Base-by-base conservation (phyloP, 30 jellyfish, hydroid and myxozoan genomes). In the Mastigias papua region DNA sequence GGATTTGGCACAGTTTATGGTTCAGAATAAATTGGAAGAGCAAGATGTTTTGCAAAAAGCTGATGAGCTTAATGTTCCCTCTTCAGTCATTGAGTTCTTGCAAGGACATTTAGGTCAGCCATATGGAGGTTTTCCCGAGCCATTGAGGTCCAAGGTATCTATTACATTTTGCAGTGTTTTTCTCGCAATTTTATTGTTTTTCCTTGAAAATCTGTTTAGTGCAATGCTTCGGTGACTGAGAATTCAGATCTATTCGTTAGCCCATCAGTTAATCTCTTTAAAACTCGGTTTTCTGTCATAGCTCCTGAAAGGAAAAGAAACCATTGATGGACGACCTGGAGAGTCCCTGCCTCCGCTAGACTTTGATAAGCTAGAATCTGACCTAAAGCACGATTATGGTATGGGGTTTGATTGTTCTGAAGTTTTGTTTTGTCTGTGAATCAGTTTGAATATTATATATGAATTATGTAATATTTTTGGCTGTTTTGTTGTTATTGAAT, bases 1-100 rank as follows among this genome's bases (percentile, higher is more conserved):
- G 1, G 99, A 96, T 71, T 65, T 96, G 77, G 99, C 99, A 1
- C 99, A 96, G 95, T 96, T 92, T 71, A 96, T 96, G 99, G 98
- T 92, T 13, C 99, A 96, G 87, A 96, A 96, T 78, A 88, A 96
- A 23, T 85, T 96, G 64, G 97, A 89, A 31, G 98, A 81, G 33
- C 84, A 62, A 0, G 99, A 96, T 64, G 97, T 96, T 48, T 31
- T 81, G 25, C 89, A 88, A 51, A 68, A 97, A 65, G 99, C 98
- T 17, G 97, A 87, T 1, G 98, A 96, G 46, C 86, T 96, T 57
- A 96, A 96, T 79, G 93, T 96, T 65, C 99, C 99, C 15, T 46
- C 90, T 21, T 96, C 99, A 1, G 98, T 96, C 48, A 49, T 92
- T 2, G 98, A 96, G 57, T 96, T 96, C 67, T 48, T 96, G 95